Evolutionary conservation across 35 echinoderm and acorn worm genomes (phyloP).

Genomic region (Acanthaster planci): DNA sequence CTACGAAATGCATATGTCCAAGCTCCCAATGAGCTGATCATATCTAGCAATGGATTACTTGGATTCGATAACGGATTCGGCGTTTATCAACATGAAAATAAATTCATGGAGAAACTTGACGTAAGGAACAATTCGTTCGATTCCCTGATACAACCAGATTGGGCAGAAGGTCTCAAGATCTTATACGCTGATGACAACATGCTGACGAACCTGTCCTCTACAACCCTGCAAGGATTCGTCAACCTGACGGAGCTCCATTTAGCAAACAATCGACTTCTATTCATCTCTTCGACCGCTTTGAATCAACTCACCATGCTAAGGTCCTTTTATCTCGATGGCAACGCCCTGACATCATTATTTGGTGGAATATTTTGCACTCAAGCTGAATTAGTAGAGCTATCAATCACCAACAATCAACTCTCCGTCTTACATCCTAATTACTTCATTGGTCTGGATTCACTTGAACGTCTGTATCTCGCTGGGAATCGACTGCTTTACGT

Average conservation of each 20-base stretch:
- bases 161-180: not conserved
- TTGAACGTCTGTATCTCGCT: slow-evolving; percentile 6
- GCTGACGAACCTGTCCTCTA: not conserved
- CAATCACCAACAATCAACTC: slow-evolving; percentile 11
- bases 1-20: too few species aligned
- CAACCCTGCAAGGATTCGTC: slow-evolving; percentile 10
- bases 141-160: not conserved
- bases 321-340: slow-evolving; percentile 1
- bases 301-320: not conserved
- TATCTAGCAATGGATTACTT: too few species aligned
- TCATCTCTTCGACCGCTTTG: not conserved
- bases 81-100: too few species aligned
- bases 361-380: not conserved
- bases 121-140: not conserved
- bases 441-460: not conserved
- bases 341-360: slow-evolving; percentile 5
- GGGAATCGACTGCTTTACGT: not conserved
- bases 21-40: too few species aligned
- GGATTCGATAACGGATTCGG: too few species aligned
- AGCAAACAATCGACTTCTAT: slow-evolving; percentile 15
- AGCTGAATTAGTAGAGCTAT: not conserved
- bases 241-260: slow-evolving; percentile 7
- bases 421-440: not conserved
- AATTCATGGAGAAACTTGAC: not conserved
- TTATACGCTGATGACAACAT: slow-evolving; percentile 1